A percentile compares a stretch with the other conserved stretches of the same genome.
These are phyloP conservation scores for Rhodeus uyekii DNA, from an alignment of 2,797 vertebrate species.

Conservation along the genomic window DNA sequence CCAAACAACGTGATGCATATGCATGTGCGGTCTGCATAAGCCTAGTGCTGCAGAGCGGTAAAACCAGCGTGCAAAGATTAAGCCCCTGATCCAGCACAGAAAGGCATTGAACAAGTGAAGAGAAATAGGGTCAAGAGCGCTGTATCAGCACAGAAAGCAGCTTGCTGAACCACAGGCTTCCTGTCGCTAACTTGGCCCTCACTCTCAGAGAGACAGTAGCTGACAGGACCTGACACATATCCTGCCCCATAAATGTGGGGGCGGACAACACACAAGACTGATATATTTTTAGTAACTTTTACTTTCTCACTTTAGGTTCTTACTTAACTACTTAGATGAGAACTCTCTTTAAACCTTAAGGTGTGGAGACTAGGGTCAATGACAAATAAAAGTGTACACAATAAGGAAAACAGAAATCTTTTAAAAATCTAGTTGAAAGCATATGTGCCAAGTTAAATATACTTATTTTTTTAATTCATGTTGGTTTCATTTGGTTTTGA, in stretches of 20 bases:
- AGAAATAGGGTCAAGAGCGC: constrained; percentile 26
- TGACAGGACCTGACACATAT: constrained; percentile 53
- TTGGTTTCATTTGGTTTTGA: too few relatives aligned
- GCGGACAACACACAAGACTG: constrained; percentile 19
- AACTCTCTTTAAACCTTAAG: not conserved
- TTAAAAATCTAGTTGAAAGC: not conserved
- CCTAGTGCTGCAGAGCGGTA: not conserved
- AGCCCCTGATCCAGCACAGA: constrained; percentile 23
- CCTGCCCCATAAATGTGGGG: constrained; percentile 57
- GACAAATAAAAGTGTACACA: not conserved
- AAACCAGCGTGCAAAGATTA: constrained; percentile 17
- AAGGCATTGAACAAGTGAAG: constrained; percentile 18
- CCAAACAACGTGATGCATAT: not conserved
- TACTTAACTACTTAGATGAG: not conserved
- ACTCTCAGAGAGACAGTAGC: constrained; percentile 6
- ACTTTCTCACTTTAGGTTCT: not conserved
- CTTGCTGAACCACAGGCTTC: constrained; percentile 56
- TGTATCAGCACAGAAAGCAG: constrained; percentile 35
- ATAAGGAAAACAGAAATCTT: not conserved
- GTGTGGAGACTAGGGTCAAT: not conserved
- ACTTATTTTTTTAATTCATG: too few relatives aligned
- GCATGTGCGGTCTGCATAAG: not conserved
- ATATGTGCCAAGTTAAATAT: too few relatives aligned
- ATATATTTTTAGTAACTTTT: constrained; percentile 54
- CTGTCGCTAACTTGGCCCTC: constrained; percentile 32